Evolutionary conservation across 2,113 vertebrate species (phyloP), one percentile per base, ranked within the genome.

Genomic region (Chamaea fasciata): DNA sequence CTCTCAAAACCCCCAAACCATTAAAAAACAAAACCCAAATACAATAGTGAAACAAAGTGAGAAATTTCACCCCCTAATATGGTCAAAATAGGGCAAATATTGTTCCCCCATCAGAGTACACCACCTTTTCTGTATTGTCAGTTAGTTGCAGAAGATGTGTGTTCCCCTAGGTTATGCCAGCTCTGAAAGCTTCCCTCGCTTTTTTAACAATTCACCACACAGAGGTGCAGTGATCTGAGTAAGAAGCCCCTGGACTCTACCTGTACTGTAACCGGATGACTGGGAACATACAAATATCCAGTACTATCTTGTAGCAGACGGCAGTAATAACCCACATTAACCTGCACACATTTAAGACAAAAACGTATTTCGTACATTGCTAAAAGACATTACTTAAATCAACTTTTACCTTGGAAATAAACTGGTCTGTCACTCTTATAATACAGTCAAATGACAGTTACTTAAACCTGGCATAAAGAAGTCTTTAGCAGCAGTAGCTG

Each of bases 291-390:
- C 2, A 33, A 11, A 59, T 17, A 56, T 15, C 22, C 42, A 52
- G 10, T 7, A 37, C 12, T 16, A 11, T 4, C 28, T 52, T 3
- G 0, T 6, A 65, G 42, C 5, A 83, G 30, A 68, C 15, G 18
- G 41, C 44, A 89, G 4, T 30, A 83, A 79, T 16, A 80, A 76
- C 8, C 21, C 15, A n/a, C 3, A 13, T 46, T 49, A 90, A 49
- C 2, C 13, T 2, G 27, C 6, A 31, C 3, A 49, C 0, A 0
- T 17, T 67, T 63, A 62, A 31, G 22, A 73, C 15, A 73, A 78
- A 73, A 67, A 64, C 0, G 0, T n/a, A 15, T 46, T 76, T 28
- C 11, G 4, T 64, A 30, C 37, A 41, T 6, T 57, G 31, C 26
- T 52, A 28, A 22, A 50, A 68, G 10, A 22, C 7, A 31, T 18